Base-by-base conservation (phyloP, 2,888 invertebrate genomes). In the Tachina grossa region DNA sequence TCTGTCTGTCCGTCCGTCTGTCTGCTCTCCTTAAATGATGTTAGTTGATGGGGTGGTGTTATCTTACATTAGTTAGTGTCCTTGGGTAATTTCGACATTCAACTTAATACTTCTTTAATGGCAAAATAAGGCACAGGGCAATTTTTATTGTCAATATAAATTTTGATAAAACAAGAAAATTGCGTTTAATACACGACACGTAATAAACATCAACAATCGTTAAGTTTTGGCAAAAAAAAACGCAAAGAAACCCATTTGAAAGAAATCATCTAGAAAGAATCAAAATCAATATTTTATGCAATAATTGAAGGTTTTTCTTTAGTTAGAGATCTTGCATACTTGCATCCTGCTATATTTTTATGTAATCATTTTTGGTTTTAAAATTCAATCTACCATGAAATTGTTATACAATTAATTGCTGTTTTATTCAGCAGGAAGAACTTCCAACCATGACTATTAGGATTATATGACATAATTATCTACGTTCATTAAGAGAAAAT, bases 101-200 rank as follows among this genome's bases (percentile, higher is more conserved):
- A 55, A 31, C 68, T 80, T 85, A 85, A 85, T 82, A 78, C 78
- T 47, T 65, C 71, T 85, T 85, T 85, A 76, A 85, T 77, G 77
- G 55, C 49, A 14, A 75, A 77, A 45, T 72, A 69, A 76, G 78
- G 55, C 69, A 71, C 49, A 59, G 61, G 51, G 22, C 85, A 68
- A 72, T 83, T 83, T 85, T 83, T 85, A 86, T 86, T 86, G 81
- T 81, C 81, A 79, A 79, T 81, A 87, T 87, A 87, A 85, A 87
- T 87, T 87, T 84, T 79, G 76, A 75, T 87, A 76, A 87, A 81
- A 87, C 81, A 85, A 79, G 84, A 77, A 77, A 83, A 83, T 84
- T 86, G 77, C 77, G 66, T 84, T 81, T 84, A 47, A 55, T 19
- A 59, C 66, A 66, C 61, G 79, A 83, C 85, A 85, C 85, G 85